Evolutionary conservation across 2,797 vertebrate genomes (phyloP), one percentile per base, ranked within the genome.

Genomic region (Chloroceryle inda): DNA sequence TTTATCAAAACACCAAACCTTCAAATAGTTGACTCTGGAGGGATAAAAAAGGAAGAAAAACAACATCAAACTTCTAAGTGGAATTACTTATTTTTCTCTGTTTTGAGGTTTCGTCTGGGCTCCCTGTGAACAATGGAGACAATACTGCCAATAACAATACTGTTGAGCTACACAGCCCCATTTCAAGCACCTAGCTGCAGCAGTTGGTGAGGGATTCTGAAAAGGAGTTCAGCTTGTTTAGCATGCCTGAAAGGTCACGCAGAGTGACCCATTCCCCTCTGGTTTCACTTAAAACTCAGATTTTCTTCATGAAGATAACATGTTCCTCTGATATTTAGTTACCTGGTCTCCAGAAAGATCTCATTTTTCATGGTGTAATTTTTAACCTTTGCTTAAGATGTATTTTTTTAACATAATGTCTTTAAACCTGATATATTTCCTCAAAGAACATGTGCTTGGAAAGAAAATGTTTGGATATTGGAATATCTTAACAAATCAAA

Each of bases 201-300:
- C 75, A 73, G 47, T 64, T 64, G 86, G 44, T 50, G 92, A 19
- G 13, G 14, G 78, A 77, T 81, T 62, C 81, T 94, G 97, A 95
- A 96, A 91, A 86, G 78, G 96, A 96, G 94, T 91, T 90, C 79
- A 94, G 78, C 88, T 78, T 68, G 94, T 82, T 95, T 40, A 91
- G 82, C 69, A 89, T 94, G 96, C 91, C 75, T 92, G 71, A 58
- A 53, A 96, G 97, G 97, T 97, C 97, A 97, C 42, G 9, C 17
- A 1, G 85, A 53, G 21, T 94, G 97, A 97, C 93, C 96, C n/a
- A 0, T 21, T 86, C 92, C 91, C 85, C 93, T 97, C 95, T 94
- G 95, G 75, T 97, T 97, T 94, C 96, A 96, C 92, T 93, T 86
- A 95, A 95, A 93, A 84, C 91, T 84, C 89, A 68, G 66, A 81